Percentiles rank a stretch among this genome's conserved stretches.
phyloP scores from a whole-genome alignment of 2,113 vertebrate genomes.

The Gymnobelideus leadbeateri region DNA sequence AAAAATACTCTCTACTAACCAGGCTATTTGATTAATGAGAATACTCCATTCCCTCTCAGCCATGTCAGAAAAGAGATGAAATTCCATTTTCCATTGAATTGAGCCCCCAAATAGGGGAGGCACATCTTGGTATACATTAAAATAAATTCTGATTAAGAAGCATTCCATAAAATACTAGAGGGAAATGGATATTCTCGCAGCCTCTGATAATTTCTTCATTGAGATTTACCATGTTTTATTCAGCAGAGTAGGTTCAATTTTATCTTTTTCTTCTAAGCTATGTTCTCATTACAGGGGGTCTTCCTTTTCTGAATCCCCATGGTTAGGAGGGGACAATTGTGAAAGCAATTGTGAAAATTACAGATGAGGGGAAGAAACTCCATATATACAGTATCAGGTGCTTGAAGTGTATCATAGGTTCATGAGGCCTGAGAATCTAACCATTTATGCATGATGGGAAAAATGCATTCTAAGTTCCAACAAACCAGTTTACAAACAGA shows the following conservation, averaged over 20 bases:
- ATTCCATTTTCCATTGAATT: neutral
- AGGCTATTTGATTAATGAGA: conserved; percentile 13
- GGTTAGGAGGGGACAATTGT: neutral
- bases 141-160: neutral
- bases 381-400: neutral
- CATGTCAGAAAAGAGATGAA: neutral
- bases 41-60: neutral
- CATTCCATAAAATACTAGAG: neutral
- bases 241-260: neutral
- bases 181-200: neutral
- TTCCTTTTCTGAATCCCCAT: neutral
- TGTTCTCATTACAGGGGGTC: neutral
- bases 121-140: neutral
- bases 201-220: conserved; percentile 20
- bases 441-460: neutral
- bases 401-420: neutral
- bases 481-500: neutral
- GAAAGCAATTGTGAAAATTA: neutral
- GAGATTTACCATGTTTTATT: conserved; percentile 24
- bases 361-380: neutral
- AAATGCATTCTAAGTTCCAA: neutral
- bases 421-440: neutral
- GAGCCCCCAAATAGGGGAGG: neutral
- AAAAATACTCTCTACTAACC: conserved; percentile 13
- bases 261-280: neutral